phyloP scores from a whole-genome alignment of 2,797 vertebrate genomes.

The Graptemys geographica region DNA sequence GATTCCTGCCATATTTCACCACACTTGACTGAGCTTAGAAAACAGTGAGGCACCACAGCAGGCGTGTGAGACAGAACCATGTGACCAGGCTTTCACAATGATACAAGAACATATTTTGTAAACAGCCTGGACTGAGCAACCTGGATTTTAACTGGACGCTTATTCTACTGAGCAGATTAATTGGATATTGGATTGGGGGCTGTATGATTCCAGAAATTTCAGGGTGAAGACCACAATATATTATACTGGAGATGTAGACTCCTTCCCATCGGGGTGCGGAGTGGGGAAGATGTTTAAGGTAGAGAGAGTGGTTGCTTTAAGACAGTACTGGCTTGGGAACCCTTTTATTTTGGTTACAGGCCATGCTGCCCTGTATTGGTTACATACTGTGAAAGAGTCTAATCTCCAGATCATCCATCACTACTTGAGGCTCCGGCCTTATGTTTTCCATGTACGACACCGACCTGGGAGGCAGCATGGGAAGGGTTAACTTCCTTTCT shows the following conservation, averaged over 20 bases:
- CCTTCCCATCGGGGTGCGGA: not conserved
- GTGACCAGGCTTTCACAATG: not conserved
- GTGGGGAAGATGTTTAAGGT: not conserved
- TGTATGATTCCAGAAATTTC: not conserved
- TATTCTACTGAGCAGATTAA: not conserved
- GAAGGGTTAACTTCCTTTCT: not conserved
- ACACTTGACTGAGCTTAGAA: not conserved
- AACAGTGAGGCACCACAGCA: not conserved
- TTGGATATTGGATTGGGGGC: not conserved
- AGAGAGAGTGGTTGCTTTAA: not conserved
- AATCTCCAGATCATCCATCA: not conserved
- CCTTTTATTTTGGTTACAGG: not conserved
- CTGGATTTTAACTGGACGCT: not conserved
- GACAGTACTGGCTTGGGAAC: not conserved
- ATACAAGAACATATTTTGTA: not conserved
- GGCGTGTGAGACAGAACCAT: not conserved
- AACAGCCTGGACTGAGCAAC: not conserved
- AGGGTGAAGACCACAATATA: not conserved
- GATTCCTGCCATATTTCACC: fast-evolving
- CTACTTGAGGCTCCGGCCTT: not conserved
- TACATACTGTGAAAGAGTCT: not conserved
- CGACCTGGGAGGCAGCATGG: not conserved
- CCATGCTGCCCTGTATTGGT: not conserved
- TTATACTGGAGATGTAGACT: not conserved
- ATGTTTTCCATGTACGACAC: not conserved